These are phyloP conservation scores for Anas bernieri DNA, from an alignment of 2,797 vertebrate genomes.

Conservation along the genomic window DNA sequence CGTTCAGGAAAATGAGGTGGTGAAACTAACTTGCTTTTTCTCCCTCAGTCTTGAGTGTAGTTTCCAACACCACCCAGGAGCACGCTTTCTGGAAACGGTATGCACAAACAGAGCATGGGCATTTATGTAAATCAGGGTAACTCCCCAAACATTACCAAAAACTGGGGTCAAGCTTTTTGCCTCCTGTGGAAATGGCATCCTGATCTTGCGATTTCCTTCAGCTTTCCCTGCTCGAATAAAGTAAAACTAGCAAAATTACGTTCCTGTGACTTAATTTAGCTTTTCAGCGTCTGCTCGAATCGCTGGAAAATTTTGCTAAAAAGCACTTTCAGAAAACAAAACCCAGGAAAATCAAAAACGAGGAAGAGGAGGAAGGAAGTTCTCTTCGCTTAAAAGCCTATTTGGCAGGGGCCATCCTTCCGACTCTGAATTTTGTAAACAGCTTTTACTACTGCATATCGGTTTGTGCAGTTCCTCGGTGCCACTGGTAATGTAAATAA, in stretches of 20 bases:
- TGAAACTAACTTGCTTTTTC: fast-evolving
- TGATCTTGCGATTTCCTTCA: background rate
- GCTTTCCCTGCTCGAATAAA: background rate
- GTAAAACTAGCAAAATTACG: background rate
- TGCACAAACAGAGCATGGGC: background rate
- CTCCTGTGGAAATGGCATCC: background rate
- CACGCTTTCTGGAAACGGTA: background rate
- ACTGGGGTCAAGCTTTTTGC: background rate
- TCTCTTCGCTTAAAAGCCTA: background rate
- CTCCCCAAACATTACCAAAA: background rate
- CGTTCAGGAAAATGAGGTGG: background rate
- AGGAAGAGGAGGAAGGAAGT: background rate
- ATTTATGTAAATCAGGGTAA: background rate
- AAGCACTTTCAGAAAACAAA: background rate
- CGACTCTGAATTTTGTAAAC: background rate
- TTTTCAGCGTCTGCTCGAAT: background rate
- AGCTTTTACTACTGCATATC: background rate
- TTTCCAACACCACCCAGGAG: background rate
- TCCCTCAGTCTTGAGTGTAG: background rate
- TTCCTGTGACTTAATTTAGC: background rate
- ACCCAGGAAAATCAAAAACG: background rate
- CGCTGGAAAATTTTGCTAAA: background rate
- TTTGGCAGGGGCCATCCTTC: background rate
- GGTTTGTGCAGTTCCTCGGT: background rate
- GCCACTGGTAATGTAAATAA: background rate